Base-by-base conservation (phyloP, 2,113 vertebrate genomes). In the Heterotilapia buettikoferi region DNA sequence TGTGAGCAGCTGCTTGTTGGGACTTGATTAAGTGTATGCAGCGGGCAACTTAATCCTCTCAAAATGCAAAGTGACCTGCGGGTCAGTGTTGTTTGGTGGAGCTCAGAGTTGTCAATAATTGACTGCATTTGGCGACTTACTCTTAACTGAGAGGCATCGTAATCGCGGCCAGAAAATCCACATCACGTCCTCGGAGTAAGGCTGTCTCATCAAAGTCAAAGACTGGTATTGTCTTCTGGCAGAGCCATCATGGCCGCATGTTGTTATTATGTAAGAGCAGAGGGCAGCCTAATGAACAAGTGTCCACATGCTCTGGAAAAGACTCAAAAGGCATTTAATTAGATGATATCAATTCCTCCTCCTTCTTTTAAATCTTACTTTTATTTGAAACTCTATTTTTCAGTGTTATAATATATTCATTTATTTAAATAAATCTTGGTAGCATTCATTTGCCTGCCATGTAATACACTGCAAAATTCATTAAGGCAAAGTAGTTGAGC, bases 61-160 rank as follows among this genome's bases (percentile, higher is more conserved):
- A 13, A 63, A 87, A 92, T 83, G 50, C 56, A 84, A 81, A 80
- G 56, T 9, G 47, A 90, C 85, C 84, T 89, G 68, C 19, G 68
- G 84, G 84, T 82, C 68, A 84, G 66, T 68, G 88, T 24, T 88
- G 87, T 86, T 87, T 89, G 86, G 89, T 36, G 71, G 89, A 83
- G 68, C 85, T 82, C 57, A 73, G 57, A 61, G 88, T 82, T 63
- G 87, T 92, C 92, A 88, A 85, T 88, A 84, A 90, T 82, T 90
- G 84, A 86, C 81, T 54, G 83, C 10, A 53, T 85, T 86, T 54
- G 57, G 78, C 52, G 57, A 61, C 21, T 84, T 40, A 12, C 31
- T 43, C 61, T 47, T 56, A 85, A 29, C 82, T 18, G 24, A 2
- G 4, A 61, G 59, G 40, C 10, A 10, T n/a, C 57, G 53, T 73